Percentiles rank a stretch among this genome's conserved stretches.
phyloP scores from a whole-genome alignment of 2,797 vertebrate genomes.

The Gymnocypris eckloni region DNA sequence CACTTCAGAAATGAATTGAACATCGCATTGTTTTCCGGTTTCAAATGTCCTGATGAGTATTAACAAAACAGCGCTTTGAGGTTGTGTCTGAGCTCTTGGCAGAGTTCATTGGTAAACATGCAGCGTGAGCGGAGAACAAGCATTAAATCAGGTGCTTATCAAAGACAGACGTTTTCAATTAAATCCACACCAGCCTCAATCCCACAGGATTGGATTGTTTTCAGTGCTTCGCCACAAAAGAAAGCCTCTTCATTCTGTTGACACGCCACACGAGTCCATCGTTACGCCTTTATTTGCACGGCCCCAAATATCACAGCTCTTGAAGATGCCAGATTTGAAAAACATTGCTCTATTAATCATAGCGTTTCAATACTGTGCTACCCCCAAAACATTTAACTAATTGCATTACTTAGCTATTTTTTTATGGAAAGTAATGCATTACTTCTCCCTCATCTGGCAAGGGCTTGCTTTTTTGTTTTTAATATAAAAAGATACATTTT shows the following conservation, averaged over 20 bases:
- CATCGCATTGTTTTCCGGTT: slow-evolving; percentile 44
- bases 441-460: neutral
- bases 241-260: slow-evolving; percentile 20
- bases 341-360: neutral
- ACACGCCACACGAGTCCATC: neutral
- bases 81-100: slow-evolving; percentile 31
- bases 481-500: neutral
- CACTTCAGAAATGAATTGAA: slow-evolving; percentile 49
- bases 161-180: slow-evolving; percentile 45
- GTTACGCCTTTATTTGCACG: neutral
- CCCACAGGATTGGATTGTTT: slow-evolving; percentile 29
- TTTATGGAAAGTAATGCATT: neutral
- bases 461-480: neutral
- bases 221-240: neutral
- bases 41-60: slow-evolving; percentile 48
- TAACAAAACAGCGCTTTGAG: slow-evolving; percentile 47
- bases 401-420: neutral
- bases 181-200: slow-evolving; percentile 33
- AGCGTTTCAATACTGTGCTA: neutral
- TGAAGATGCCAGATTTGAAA: neutral
- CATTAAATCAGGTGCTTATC: slow-evolving; percentile 50
- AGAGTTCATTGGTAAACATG: slow-evolving; percentile 47
- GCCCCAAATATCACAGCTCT: neutral
- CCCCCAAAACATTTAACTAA: neutral
- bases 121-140: slow-evolving; percentile 26